A percentile compares a stretch with the other conserved stretches of the same genome.
These are phyloP conservation scores for Blastomussa wellsi DNA, from an alignment of 92 coral and sea anemone genomes.

Conservation along the genomic window DNA sequence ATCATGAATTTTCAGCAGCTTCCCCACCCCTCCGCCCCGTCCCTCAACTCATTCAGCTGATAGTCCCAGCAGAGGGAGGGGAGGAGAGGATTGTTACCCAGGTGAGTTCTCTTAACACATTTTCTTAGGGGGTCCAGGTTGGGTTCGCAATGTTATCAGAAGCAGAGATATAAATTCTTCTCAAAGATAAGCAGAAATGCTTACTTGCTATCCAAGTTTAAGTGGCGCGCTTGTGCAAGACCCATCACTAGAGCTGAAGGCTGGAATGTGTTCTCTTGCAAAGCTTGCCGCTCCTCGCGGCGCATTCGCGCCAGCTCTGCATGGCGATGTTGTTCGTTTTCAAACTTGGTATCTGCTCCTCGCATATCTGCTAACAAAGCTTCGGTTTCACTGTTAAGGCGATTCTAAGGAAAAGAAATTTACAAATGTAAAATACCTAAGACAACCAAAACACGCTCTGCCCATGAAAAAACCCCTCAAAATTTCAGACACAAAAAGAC, in stretches of 20 bases:
- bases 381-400: slow-evolving; percentile 81
- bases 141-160: neutral
- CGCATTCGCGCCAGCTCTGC: slow-evolving; percentile 90
- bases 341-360: slow-evolving; percentile 73
- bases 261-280: slow-evolving; percentile 87
- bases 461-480: too few relatives aligned
- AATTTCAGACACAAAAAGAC: neutral
- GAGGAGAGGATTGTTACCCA: neutral
- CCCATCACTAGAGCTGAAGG: slow-evolving; percentile 92
- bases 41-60: neutral
- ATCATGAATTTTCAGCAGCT: too few relatives aligned
- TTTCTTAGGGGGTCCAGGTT: neutral
- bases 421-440: too few relatives aligned
- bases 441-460: neutral
- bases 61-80: neutral
- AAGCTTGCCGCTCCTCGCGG: slow-evolving; percentile 91
- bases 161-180: neutral
- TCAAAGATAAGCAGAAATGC: slow-evolving; percentile 19
- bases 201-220: slow-evolving; percentile 84
- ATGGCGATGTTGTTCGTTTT: slow-evolving; percentile 87
- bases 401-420: slow-evolving; percentile 66
- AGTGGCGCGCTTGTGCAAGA: slow-evolving; percentile 88
- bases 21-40: neutral
- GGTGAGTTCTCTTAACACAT: neutral
- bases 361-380: slow-evolving; percentile 75